Evolutionary conservation across 2,797 vertebrate species (phyloP).

Genomic region (Melanotaenia nigrans): DNA sequence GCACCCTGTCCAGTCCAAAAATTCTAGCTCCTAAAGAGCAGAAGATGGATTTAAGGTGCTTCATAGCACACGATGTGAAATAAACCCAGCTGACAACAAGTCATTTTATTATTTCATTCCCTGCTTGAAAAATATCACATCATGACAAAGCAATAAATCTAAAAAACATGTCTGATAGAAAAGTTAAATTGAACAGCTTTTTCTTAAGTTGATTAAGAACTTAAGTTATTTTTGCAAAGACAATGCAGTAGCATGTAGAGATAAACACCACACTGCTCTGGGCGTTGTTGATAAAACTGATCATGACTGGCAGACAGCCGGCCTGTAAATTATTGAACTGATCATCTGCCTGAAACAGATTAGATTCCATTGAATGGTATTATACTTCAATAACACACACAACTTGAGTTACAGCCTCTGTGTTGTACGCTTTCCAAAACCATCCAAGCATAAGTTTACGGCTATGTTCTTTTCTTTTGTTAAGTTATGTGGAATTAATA

Average conservation of each 20-base stretch:
- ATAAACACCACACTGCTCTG: not conserved
- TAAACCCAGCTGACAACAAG: not conserved
- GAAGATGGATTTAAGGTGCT: not conserved
- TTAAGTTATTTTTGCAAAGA: not conserved
- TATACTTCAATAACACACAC: constrained; percentile 34
- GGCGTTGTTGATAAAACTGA: constrained; percentile 18
- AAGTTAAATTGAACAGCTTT: not conserved
- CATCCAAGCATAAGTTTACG: too few species aligned
- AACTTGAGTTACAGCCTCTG: not conserved
- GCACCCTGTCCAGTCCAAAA: too few species aligned
- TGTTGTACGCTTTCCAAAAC: not conserved
- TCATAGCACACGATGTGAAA: not conserved
- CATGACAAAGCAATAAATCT: not conserved
- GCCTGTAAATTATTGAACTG: constrained; percentile 73
- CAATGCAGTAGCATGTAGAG: not conserved
- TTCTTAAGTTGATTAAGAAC: not conserved
- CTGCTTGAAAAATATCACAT: not conserved
- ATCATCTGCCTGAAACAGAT: constrained; percentile 59
- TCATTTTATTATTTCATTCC: not conserved
- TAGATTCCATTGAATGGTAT: constrained; percentile 45
- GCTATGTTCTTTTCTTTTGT: not conserved
- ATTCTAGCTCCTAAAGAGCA: too few species aligned
- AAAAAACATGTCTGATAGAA: not conserved
- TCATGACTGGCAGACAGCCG: constrained; percentile 33
- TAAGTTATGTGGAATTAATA: not conserved